Evolutionary conservation across 2,113 vertebrate species (phyloP).

Genomic region (Heliornis fulica): DNA sequence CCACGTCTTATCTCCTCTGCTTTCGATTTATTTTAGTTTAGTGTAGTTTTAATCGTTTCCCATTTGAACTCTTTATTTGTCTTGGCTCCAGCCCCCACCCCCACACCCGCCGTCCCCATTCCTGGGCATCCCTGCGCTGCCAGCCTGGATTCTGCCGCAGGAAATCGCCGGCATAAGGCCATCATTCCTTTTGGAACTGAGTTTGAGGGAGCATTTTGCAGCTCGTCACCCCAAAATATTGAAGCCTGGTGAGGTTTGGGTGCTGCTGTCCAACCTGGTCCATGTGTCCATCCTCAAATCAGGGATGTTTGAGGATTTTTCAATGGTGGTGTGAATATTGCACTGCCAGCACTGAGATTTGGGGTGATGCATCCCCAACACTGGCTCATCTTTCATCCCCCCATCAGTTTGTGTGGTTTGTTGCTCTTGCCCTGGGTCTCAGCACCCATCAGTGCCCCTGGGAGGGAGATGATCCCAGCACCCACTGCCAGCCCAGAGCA

Average conservation of each 20-base stretch:
- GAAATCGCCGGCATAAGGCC: accelerated
- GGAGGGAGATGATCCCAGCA: background rate
- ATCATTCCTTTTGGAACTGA: accelerated
- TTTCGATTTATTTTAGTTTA: conserved; percentile 87
- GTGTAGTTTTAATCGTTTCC: conserved; percentile 86
- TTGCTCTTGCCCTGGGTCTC: background rate
- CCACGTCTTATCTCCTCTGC: conserved; percentile 87
- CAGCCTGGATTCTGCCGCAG: background rate
- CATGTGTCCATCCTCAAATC: accelerated
- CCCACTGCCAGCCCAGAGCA: background rate
- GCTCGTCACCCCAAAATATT: accelerated
- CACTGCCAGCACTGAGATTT: too few species aligned
- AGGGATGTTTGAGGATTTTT: background rate
- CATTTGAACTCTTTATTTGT: conserved; percentile 93
- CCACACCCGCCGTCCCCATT: background rate
- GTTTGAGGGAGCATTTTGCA: background rate
- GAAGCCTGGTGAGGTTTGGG: background rate
- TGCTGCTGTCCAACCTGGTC: accelerated
- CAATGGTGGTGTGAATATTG: accelerated
- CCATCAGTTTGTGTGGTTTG: background rate
- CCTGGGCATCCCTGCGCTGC: background rate
- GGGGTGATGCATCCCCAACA: background rate
- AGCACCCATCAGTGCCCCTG: accelerated
- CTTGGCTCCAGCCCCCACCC: conserved; percentile 3
- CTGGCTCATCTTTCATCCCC: background rate